Percentiles rank a stretch among this genome's conserved stretches.
Conservation (phyloP, 2,888 invertebrate species). For the Leucophenga montana region DNA sequence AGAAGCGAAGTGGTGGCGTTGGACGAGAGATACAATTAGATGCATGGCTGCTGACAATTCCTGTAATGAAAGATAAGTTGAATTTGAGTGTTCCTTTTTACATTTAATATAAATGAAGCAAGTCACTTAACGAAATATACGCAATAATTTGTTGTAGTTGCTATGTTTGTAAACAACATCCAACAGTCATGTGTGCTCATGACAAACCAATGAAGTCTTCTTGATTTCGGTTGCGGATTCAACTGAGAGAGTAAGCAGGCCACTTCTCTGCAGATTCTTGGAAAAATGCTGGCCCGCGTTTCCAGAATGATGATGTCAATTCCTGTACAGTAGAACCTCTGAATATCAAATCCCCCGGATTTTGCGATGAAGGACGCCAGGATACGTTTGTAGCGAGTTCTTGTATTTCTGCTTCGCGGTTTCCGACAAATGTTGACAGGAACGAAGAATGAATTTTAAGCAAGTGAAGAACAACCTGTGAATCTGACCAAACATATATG, state of each 20-base stretch:
- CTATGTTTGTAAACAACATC: not conserved
- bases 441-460: not conserved
- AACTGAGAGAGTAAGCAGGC: not conserved
- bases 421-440: not conserved
- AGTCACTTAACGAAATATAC: not conserved
- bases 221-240: not conserved
- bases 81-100: not conserved
- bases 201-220: not conserved
- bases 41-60: too few species aligned
- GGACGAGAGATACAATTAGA: too few species aligned
- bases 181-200: not conserved
- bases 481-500: not conserved
- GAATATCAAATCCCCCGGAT: not conserved
- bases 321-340: not conserved
- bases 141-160: conserved; percentile 1
- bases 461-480: not conserved
- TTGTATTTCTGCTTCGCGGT: not conserved
- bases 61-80: not conserved
- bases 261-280: not conserved
- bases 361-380: not conserved
- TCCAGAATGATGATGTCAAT: not conserved
- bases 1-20: too few species aligned
- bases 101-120: not conserved
- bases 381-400: not conserved
- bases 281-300: not conserved